Conservation (phyloP, 2,113 vertebrate genomes). For the Thalassoma bifasciatum region DNA sequence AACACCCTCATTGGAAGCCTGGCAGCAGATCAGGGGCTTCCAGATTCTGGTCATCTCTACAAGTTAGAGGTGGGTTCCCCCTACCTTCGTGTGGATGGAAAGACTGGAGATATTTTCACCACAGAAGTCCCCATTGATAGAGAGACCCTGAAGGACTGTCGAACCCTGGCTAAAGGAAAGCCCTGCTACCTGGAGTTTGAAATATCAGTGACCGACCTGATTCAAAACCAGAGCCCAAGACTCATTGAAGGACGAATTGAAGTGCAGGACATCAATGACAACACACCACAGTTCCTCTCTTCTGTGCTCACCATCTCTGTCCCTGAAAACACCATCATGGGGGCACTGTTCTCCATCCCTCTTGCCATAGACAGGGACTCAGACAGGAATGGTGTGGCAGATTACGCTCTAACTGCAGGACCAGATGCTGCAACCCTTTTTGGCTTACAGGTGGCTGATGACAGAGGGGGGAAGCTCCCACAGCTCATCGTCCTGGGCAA, state of each 20-base stretch:
- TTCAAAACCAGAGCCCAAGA: slow-evolving; percentile 89
- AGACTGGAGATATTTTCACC: slow-evolving; percentile 97
- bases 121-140: slow-evolving; percentile 97
- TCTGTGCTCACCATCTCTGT: slow-evolving; percentile 94
- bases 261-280: slow-evolving; percentile 98
- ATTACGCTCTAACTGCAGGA: slow-evolving; percentile 91
- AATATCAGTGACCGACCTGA: slow-evolving; percentile 95
- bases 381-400: slow-evolving; percentile 91
- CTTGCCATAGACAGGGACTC: slow-evolving; percentile 93
- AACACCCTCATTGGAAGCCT: slow-evolving; percentile 96
- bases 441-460: slow-evolving; percentile 95
- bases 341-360: slow-evolving; percentile 92
- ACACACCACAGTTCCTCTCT: slow-evolving; percentile 96
- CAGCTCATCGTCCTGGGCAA: slow-evolving; percentile 97
- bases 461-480: slow-evolving; percentile 94
- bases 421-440: slow-evolving; percentile 93
- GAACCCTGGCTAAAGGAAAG: slow-evolving; percentile 86
- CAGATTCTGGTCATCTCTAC: slow-evolving; percentile 95
- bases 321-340: slow-evolving; percentile 95
- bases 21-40: slow-evolving; percentile 93
- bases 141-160: slow-evolving; percentile 92
- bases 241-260: slow-evolving; percentile 96
- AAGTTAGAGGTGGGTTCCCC: slow-evolving; percentile 96
- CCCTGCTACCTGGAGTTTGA: slow-evolving; percentile 97
- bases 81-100: slow-evolving; percentile 95